Evolutionary conservation across 2,113 vertebrate genomes (phyloP).

Genomic region (Pseudolaguvia tuberculata): DNA sequence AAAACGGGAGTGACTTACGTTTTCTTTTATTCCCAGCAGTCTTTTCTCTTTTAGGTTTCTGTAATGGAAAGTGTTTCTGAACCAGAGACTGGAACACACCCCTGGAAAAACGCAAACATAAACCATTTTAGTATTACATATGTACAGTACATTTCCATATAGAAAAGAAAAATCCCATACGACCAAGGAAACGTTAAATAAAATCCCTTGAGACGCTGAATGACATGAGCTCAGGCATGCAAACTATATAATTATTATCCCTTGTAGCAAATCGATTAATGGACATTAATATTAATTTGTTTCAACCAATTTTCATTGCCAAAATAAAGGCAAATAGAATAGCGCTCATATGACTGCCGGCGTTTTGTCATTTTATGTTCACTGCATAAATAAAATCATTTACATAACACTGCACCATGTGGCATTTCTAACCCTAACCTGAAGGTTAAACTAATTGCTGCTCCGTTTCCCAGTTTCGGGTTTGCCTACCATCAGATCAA

Average conservation of each 20-base stretch:
- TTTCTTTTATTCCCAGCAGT: slow-evolving; percentile 82
- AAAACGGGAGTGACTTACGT: slow-evolving; percentile 70
- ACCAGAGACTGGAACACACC: slow-evolving; percentile 96
- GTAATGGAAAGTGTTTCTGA: slow-evolving; percentile 94
- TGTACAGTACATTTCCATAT: background rate
- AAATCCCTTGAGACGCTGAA: too few species aligned
- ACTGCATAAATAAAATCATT: background rate
- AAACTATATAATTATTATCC: background rate
- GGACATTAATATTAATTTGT: background rate
- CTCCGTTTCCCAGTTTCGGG: background rate
- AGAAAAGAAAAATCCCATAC: too few species aligned
- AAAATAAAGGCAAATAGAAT: too few species aligned
- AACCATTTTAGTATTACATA: slow-evolving; percentile 18
- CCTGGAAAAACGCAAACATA: slow-evolving; percentile 61
- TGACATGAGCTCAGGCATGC: background rate
- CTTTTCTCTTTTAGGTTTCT: slow-evolving; percentile 89
- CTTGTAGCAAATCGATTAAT: background rate
- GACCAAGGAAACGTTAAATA: background rate
- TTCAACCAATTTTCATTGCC: background rate
- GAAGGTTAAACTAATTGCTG: background rate
- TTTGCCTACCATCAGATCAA: background rate
- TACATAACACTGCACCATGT: background rate
- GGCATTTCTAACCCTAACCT: too few species aligned
- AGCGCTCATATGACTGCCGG: background rate
- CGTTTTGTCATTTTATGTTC: background rate